Conservation (phyloP, 1,140 invertebrate species). For the Anadara kagoshimensis region DNA sequence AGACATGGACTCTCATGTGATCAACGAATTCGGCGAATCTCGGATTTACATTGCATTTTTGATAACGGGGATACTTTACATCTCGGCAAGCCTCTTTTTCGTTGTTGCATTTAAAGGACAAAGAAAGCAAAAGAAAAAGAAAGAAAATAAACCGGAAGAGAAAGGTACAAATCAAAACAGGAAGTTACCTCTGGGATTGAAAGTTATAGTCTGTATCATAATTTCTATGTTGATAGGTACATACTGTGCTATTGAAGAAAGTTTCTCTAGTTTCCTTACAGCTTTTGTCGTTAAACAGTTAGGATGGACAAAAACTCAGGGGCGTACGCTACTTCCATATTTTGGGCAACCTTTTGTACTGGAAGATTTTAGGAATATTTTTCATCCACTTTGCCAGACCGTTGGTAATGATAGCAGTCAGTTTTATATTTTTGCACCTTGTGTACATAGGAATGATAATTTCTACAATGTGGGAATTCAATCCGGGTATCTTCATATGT, state of each 20-base stretch:
- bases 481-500: not conserved
- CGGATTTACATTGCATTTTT: too few relatives aligned
- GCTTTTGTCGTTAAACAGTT: constrained; percentile 47
- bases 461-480: not conserved
- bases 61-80: too few relatives aligned
- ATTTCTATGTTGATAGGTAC: constrained; percentile 21
- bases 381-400: constrained; percentile 22
- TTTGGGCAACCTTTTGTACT: constrained; percentile 41
- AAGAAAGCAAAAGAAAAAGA: too few relatives aligned
- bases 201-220: constrained; percentile 17
- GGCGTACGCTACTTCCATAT: constrained; percentile 36
- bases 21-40: too few relatives aligned
- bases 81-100: too few relatives aligned
- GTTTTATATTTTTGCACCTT: not conserved
- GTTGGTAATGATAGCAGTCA: not conserved
- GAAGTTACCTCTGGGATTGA: not conserved
- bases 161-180: constrained; percentile 3
- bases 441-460: not conserved
- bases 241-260: constrained; percentile 52
- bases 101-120: too few relatives aligned
- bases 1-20: too few relatives aligned
- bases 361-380: constrained; percentile 43
- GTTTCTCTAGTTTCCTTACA: constrained; percentile 37
- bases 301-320: constrained; percentile 44
- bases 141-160: not conserved